Base-by-base conservation (phyloP, 2,888 invertebrate species). In the Aspidiotus destructor region DNA sequence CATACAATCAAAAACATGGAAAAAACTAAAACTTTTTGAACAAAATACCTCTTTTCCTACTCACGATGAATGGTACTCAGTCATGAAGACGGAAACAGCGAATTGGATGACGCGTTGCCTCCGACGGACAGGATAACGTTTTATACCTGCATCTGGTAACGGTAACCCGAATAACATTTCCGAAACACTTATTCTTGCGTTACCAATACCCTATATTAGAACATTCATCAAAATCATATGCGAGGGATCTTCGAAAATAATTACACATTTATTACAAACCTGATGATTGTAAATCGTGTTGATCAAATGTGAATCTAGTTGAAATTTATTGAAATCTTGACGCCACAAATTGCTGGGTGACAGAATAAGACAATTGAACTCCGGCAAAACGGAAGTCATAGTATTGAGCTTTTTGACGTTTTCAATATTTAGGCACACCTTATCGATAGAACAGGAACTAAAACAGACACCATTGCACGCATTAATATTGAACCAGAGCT, bases 331-430 rank as follows among this genome's bases (percentile, higher is more conserved):
- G 42, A 86, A 80, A 77, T 89, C 89, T 76, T 91, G 88, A 73
- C 87, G 86, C 97, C 97, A 97, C 70, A 97, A 82, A 80, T 92
- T 94, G 8, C 93, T 94, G 0, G 96, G 97, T 0, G 96, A 96
- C 9, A 97, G 79, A 53, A 93, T 80, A 41, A 97, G 82, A 77
- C 97, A 97, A 77, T 87, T 89, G 77, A 92, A 96, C 77, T 95
- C 90, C 0, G 97, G 96, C 72, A 97, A 81, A 68, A 90, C 70
- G 10, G 72, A 69, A 15, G 71, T 52, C 52, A 70, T 68, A 58
- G 70, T 71, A 52, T 69, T 70, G 7, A 78, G 75, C 73, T 82
- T 82, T 62, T 78, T 82, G 8, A 89, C 84, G 70, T 86, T 86
- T 76, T 90, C 91, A 67, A 94, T 86, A 76, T 92, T 92, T 72